Evolutionary conservation across 1,140 invertebrate genomes (phyloP).

Genomic region (Stratiolaelaps scimitus): DNA sequence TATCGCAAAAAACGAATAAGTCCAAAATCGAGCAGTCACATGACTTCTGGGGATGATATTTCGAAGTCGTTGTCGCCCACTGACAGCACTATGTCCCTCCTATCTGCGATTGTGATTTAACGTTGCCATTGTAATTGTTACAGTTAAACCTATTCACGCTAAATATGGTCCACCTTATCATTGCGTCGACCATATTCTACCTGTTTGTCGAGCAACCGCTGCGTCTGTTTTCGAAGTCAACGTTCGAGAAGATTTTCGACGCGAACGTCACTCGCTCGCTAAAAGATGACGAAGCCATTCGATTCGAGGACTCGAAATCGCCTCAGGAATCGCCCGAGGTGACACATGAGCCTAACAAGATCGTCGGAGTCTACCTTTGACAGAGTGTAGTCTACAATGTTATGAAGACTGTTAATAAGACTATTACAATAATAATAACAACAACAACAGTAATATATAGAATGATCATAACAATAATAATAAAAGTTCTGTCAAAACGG

Average conservation of each 20-base stretch:
- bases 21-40: too few relatives aligned
- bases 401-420: too few relatives aligned
- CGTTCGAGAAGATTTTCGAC: background rate
- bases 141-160: conserved; percentile 12
- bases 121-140: conserved; percentile 1
- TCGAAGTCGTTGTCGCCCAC: too few relatives aligned
- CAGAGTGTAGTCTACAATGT: background rate
- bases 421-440: too few relatives aligned
- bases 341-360: background rate
- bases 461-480: too few relatives aligned
- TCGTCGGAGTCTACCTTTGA: conserved; percentile 10
- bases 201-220: conserved; percentile 3
- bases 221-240: background rate
- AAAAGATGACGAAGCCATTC: background rate
- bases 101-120: too few relatives aligned
- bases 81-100: too few relatives aligned
- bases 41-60: too few relatives aligned
- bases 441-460: too few relatives aligned
- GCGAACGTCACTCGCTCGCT: background rate
- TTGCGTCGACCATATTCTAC: conserved; percentile 4
- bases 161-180: background rate
- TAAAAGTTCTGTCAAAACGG: too few relatives aligned
- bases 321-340: background rate
- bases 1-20: too few relatives aligned
- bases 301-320: background rate